A percentile compares a stretch with the other conserved stretches of the same genome.
Conservation (phyloP, 2,797 vertebrate species). For the Labroides dimidiatus region DNA sequence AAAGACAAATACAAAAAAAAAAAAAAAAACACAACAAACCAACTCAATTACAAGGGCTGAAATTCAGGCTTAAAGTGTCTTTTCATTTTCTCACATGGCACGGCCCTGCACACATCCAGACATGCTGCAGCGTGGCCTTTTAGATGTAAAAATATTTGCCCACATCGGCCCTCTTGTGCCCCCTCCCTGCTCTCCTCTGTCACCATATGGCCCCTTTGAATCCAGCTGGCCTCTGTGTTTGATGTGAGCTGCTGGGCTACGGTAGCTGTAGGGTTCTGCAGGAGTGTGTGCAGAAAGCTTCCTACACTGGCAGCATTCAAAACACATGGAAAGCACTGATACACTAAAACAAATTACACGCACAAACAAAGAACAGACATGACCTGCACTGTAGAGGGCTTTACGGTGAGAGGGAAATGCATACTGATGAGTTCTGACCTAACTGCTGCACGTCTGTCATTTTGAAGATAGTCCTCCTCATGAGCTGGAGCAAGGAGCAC, state of each 20-base stretch:
- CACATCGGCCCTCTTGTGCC: conserved; percentile 20
- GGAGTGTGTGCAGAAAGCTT: conserved; percentile 18
- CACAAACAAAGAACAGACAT: conserved; percentile 2
- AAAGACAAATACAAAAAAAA: neutral
- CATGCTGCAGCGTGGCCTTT: conserved; percentile 19
- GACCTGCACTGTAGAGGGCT: neutral
- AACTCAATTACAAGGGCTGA: conserved; percentile 1
- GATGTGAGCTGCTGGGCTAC: conserved; percentile 43
- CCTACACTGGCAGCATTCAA: neutral
- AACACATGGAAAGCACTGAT: conserved; percentile 9
- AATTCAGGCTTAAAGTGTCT: neutral
- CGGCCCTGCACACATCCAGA: neutral
- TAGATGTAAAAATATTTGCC: conserved; percentile 45
- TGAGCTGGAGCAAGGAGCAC: no score
- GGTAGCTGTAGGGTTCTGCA: conserved; percentile 8
- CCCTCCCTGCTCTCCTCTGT: conserved; percentile 25
- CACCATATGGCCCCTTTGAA: conserved; percentile 64
- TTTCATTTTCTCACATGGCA: neutral
- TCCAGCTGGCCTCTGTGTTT: conserved; percentile 45
- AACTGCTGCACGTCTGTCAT: conserved; percentile 1
- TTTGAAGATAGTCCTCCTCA: neutral
- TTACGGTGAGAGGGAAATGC: conserved; percentile 32
- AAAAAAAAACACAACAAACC: neutral
- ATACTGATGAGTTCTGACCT: conserved; percentile 33
- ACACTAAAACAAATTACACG: neutral